These are phyloP conservation scores for Cochlearius cochlearius DNA, from an alignment of 2,113 vertebrate species.

Conservation along the genomic window DNA sequence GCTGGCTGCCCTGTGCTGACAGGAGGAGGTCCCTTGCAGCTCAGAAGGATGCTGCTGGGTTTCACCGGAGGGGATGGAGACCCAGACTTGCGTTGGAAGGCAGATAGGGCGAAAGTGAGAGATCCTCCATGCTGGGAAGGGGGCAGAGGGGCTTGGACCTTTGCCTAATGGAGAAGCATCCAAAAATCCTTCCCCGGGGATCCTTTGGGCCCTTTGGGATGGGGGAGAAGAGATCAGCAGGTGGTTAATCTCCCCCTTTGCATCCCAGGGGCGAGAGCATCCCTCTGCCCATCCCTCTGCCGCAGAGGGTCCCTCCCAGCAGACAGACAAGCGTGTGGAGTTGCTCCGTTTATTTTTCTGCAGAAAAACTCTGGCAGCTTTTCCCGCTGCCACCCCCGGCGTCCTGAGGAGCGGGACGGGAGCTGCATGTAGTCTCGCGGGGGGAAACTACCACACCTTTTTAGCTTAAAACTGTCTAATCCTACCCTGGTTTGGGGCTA, in stretches of 20 bases:
- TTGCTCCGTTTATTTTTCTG: background rate
- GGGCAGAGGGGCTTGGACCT: background rate
- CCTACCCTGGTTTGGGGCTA: background rate
- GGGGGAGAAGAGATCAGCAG: background rate
- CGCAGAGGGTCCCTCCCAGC: rapidly evolving
- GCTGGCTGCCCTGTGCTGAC: rapidly evolving
- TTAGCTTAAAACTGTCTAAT: background rate
- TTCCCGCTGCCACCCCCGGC: background rate
- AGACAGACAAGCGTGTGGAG: rapidly evolving
- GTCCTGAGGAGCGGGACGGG: rapidly evolving
- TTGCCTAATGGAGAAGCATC: background rate
- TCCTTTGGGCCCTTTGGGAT: background rate
- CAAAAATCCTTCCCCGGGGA: background rate
- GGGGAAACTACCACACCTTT: background rate
- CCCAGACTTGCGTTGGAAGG: rapidly evolving
- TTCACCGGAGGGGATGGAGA: background rate
- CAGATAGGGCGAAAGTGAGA: background rate
- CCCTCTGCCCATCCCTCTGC: background rate
- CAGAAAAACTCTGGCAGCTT: background rate
- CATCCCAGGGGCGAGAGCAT: background rate
- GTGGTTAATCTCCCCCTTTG: background rate
- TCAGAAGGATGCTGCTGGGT: background rate
- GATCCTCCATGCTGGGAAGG: background rate
- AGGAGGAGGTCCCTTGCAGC: background rate
- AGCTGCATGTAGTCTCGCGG: rapidly evolving